Conservation (phyloP, 2,888 invertebrate species). For the Stenoptilia bipunctidactyla region DNA sequence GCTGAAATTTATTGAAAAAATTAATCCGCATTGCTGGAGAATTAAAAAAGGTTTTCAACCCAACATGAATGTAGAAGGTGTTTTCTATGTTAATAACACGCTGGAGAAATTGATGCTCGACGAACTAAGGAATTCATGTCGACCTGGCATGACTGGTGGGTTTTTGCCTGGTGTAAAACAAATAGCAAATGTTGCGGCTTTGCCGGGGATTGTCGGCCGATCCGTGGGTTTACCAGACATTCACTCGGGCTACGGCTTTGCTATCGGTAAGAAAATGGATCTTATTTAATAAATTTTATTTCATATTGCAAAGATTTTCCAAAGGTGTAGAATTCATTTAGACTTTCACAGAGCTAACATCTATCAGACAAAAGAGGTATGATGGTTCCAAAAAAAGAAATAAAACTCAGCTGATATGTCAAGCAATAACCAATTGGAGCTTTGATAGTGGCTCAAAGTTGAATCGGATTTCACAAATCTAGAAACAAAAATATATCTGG, state of each 20-base stretch:
- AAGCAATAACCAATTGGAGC: too few relatives aligned
- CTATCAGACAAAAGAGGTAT: too few relatives aligned
- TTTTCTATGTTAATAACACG: conserved; percentile 94
- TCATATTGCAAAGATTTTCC: too few relatives aligned
- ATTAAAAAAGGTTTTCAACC: conserved; percentile 99
- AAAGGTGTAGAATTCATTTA: too few relatives aligned
- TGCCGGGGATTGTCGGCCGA: conserved; percentile 95
- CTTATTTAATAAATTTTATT: background rate
- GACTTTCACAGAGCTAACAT: too few relatives aligned
- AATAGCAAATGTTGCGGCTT: conserved; percentile 98
- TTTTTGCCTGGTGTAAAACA: conserved; percentile 99
- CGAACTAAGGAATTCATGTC: conserved; percentile 90
- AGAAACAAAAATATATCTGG: too few relatives aligned
- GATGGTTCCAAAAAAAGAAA: too few relatives aligned
- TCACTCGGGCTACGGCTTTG: conserved; percentile 99
- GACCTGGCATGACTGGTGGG: conserved; percentile 92
- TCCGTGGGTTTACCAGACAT: conserved; percentile 97
- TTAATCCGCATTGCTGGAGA: conserved; percentile 86
- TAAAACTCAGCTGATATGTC: too few relatives aligned
- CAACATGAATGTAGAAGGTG: conserved; percentile 98
- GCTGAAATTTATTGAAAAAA: conserved; percentile 90
- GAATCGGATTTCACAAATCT: too few relatives aligned
- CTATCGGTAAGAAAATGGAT: conserved; percentile 92
- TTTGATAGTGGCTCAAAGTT: too few relatives aligned
- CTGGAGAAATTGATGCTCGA: conserved; percentile 98